These are phyloP conservation scores for Anhinga rufa DNA, from an alignment of 2,113 vertebrate genomes.

Conservation along the genomic window DNA sequence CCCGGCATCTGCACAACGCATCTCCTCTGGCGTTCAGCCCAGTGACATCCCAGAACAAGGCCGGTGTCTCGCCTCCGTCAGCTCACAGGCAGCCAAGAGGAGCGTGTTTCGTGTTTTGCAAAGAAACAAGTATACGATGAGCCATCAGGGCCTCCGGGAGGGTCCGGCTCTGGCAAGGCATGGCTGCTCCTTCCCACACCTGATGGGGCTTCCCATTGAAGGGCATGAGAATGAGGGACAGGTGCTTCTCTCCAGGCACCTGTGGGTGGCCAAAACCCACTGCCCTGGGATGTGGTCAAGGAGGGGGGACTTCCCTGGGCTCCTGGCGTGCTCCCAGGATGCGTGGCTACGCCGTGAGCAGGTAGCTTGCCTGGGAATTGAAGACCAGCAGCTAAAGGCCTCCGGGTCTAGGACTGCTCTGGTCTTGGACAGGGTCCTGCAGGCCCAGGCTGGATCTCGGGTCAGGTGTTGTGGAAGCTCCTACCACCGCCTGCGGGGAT, in stretches of 20 bases:
- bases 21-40: background rate
- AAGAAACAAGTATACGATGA: background rate
- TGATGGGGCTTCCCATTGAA: background rate
- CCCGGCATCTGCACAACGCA: rapidly evolving
- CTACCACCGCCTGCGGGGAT: rapidly evolving
- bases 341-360: background rate
- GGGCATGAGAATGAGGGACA: background rate
- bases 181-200: background rate
- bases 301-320: background rate
- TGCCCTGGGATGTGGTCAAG: background rate
- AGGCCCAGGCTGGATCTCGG: background rate
- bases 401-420: background rate
- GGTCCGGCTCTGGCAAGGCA: background rate
- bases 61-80: background rate
- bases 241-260: background rate
- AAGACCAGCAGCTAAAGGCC: background rate
- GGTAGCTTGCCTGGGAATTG: background rate
- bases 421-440: background rate
- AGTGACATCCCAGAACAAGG: background rate
- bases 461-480: background rate
- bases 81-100: background rate
- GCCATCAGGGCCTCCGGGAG: no score
- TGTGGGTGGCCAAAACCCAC: background rate
- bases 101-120: rapidly evolving
- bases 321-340: background rate